Evolutionary conservation across 2,888 invertebrate genomes (phyloP), one percentile per base, ranked within the genome.

Genomic region (Leptogaster cylindrica): DNA sequence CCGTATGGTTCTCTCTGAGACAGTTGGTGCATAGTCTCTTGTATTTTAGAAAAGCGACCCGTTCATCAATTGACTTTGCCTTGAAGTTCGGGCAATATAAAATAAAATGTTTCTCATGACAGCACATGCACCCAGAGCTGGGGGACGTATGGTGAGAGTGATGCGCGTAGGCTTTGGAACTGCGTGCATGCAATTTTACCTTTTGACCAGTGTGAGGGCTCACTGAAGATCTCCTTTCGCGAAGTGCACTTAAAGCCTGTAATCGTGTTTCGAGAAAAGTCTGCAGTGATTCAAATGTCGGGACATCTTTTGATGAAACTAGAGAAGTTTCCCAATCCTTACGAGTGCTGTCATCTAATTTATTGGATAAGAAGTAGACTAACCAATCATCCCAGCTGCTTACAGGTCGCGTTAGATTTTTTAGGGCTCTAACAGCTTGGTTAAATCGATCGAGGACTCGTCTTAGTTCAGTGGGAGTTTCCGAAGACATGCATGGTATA

Each of bases 301-400:
- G 44, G 4, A 44, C 12, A n/a, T 50, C 27, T 23, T 25, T 23
- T 2, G 8, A 25, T 3, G 12, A 23, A 1, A 1, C 12, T 1
- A 50, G 3, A 2, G 23, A 41, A 2, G 41, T 41, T 50, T 50
- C 50, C 50, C 50, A 50, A n/a, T 50, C 50, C 12, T 50, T 50
- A 4, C 50, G 20, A 4, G 50, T 50, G 4, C 1, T 4, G 1
- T 1, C 3, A 10, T 50, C 50, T 50, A 50, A 10, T 25, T 50
- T 50, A n/a, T 10, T 50, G 1, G 50, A 23, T n/a, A 50, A 25
- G 27, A 50, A 12, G 8, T 25, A 50, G 12, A 50, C 23, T 27
- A 50, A 8, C 50, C 27, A 50, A 25, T 50, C 50, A 25, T 50
- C 50, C 50, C 50, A 50, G 3, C 10, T 8, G 6, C 31, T 31